A percentile compares a stretch with the other conserved stretches of the same genome.
Evolutionary conservation across 2,888 invertebrate species (phyloP).

Genomic region (Protonemura montana): DNA sequence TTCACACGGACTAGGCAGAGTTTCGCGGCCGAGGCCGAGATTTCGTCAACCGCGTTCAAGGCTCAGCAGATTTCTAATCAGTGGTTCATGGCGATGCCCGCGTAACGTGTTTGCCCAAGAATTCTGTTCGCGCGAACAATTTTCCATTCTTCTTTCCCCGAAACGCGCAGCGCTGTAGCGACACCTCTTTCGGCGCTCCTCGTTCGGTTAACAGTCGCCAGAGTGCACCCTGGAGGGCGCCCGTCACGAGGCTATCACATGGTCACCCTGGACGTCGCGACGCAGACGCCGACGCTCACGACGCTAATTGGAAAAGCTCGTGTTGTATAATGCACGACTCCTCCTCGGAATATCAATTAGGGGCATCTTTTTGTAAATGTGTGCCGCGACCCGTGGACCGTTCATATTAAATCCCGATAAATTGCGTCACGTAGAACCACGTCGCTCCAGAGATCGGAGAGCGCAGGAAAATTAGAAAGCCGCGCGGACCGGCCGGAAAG

Average conservation of each 20-base stretch:
- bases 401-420: background rate
- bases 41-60: background rate
- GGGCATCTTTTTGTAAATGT: background rate
- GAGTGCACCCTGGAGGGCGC: background rate
- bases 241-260: constrained; percentile 27
- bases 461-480: background rate
- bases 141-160: background rate
- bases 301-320: constrained; percentile 19
- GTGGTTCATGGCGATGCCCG: background rate
- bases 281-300: background rate
- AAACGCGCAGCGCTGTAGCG: background rate
- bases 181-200: background rate
- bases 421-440: background rate
- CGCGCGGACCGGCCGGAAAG: background rate
- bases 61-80: constrained; percentile 14
- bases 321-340: background rate
- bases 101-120: background rate
- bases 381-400: background rate
- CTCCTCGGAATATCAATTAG: background rate
- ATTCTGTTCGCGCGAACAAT: background rate
- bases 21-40: background rate
- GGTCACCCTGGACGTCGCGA: background rate
- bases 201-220: constrained; percentile 8
- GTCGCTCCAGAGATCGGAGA: background rate
- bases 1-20: background rate